Percentiles rank a stretch among this genome's conserved stretches.
phyloP scores from a whole-genome alignment of 2,888 invertebrate species.

The Drosophila niveifrons region DNA sequence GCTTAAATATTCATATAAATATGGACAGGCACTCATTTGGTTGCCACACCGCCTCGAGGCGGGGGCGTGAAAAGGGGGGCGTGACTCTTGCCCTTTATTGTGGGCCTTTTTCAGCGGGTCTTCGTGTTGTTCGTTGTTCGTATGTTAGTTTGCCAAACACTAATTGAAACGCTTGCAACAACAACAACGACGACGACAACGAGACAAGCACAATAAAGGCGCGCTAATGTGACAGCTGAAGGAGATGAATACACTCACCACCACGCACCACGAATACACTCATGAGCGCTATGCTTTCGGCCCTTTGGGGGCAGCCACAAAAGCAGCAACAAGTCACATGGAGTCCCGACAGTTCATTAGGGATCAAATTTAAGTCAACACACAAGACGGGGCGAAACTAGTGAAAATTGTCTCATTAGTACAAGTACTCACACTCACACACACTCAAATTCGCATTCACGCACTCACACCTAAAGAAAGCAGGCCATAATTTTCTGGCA shows the following conservation, averaged over 20 bases:
- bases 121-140: conserved; percentile 29
- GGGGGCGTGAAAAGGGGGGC: conserved; percentile 22
- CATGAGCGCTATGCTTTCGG: conserved; percentile 22
- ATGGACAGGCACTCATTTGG: conserved; percentile 34
- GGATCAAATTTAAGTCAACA: conserved; percentile 74
- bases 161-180: conserved; percentile 74
- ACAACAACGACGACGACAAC: conserved; percentile 15
- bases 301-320: conserved; percentile 43
- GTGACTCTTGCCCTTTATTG: conserved; percentile 32
- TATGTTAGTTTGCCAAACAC: conserved; percentile 60
- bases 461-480: conserved; percentile 5
- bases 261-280: conserved; percentile 4
- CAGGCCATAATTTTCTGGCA: conserved; percentile 53
- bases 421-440: conserved; percentile 29
- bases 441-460: background rate
- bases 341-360: conserved; percentile 72
- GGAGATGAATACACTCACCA: conserved; percentile 45
- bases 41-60: conserved; percentile 12
- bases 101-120: conserved; percentile 11
- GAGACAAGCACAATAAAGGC: conserved; percentile 37
- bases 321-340: conserved; percentile 75
- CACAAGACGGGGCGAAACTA: conserved; percentile 45
- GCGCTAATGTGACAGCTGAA: conserved; percentile 56
- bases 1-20: conserved; percentile 56
- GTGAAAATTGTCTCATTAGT: conserved; percentile 79